Conservation (phyloP, 2,113 vertebrate genomes). For the Zosterops lateralis region DNA sequence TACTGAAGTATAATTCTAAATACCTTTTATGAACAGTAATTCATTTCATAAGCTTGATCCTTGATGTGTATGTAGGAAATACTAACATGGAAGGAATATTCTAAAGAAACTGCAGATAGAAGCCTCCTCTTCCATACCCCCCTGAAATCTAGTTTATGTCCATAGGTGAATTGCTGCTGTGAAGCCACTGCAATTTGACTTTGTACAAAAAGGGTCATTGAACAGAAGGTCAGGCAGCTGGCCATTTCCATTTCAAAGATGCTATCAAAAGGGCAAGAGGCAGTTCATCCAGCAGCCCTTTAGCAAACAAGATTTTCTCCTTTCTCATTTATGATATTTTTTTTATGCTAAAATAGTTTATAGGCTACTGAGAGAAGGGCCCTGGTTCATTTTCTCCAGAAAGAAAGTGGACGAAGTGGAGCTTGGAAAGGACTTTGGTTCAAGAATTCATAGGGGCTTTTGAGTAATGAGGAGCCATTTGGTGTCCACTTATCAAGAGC, state of each 20-base stretch:
- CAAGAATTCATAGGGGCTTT: slow-evolving; percentile 79
- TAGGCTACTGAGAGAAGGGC: slow-evolving; percentile 70
- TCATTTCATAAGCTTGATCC: slow-evolving; percentile 37
- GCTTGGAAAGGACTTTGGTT: slow-evolving; percentile 76
- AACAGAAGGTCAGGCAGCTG: slow-evolving; percentile 98
- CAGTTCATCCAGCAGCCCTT: slow-evolving; percentile 80
- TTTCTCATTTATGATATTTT: slow-evolving; percentile 82
- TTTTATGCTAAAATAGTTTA: slow-evolving; percentile 86
- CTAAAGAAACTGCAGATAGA: slow-evolving; percentile 47
- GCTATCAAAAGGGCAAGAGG: slow-evolving; percentile 85
- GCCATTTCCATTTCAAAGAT: slow-evolving; percentile 98
- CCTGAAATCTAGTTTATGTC: slow-evolving; percentile 75
- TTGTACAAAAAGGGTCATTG: slow-evolving; percentile 91
- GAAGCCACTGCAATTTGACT: slow-evolving; percentile 86
- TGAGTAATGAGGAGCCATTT: slow-evolving; percentile 84
- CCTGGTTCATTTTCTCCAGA: slow-evolving; percentile 80
- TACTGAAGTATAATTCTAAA: slow-evolving; percentile 13
- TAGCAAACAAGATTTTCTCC: slow-evolving; percentile 84
- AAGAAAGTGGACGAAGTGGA: slow-evolving; percentile 73
- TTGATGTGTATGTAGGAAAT: not conserved
- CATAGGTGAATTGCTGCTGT: slow-evolving; percentile 80
- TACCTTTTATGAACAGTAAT: slow-evolving; percentile 4
- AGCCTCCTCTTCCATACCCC: slow-evolving; percentile 17
- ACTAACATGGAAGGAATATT: not conserved
- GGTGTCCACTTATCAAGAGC: slow-evolving; percentile 80